Percentiles rank a stretch among this genome's conserved stretches.
Evolutionary conservation across 2,888 invertebrate species (phyloP).

Genomic region (Agonopterix heracliana): DNA sequence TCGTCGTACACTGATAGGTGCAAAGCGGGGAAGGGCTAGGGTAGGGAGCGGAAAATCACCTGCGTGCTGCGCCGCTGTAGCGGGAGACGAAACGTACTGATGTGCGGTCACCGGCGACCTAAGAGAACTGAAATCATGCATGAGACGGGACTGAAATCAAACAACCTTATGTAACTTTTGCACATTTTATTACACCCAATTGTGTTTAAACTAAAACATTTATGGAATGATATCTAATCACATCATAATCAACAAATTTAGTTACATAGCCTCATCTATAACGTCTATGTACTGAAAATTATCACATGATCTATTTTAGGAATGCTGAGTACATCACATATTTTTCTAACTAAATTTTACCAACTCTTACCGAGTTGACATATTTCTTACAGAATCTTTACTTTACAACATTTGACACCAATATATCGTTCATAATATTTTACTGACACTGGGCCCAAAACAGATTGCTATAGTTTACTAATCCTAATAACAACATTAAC

Average conservation of each 20-base stretch:
- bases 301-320: background rate
- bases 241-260: slow-evolving; percentile 1
- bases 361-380: too few species aligned
- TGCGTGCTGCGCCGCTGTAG: slow-evolving; percentile 6
- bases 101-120: slow-evolving; percentile 11
- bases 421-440: too few species aligned
- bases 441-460: too few species aligned
- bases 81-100: background rate
- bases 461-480: too few species aligned
- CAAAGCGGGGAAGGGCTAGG: slow-evolving; percentile 9
- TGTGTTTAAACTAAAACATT: slow-evolving; percentile 2
- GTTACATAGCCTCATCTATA: too few species aligned
- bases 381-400: too few species aligned
- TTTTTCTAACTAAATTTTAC: background rate
- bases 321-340: background rate
- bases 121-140: slow-evolving; percentile 8
- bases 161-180: slow-evolving; percentile 38
- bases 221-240: background rate
- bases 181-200: slow-evolving; percentile 37
- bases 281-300: background rate
- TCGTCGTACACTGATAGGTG: background rate
- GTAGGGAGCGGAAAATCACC: slow-evolving; percentile 19
- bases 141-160: slow-evolving; percentile 35
- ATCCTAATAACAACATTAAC: too few species aligned
- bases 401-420: too few species aligned